Base-by-base conservation (phyloP, 2,797 vertebrate species). In the Argyrosomus regius region DNA sequence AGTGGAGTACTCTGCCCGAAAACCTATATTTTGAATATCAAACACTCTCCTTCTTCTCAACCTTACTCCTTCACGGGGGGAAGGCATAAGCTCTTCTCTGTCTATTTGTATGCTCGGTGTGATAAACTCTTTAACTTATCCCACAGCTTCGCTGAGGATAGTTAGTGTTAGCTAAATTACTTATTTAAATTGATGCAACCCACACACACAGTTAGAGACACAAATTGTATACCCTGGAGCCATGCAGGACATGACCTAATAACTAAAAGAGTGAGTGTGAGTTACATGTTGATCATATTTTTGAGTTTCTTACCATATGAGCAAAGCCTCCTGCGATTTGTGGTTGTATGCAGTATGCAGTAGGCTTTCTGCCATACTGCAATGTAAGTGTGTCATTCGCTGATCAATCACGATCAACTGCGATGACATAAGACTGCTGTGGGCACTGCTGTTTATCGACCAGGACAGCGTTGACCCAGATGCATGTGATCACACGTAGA, bases 381-480 rank as follows among this genome's bases (percentile, higher is more conserved):
- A 6, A 41, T 85, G 67, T 73, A 86, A 75, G 28, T 53, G 48
- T 90, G 78, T 78, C 86, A 72, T 72, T 57, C 20, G 5, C 67
- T 28, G 64, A 87, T 90, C 86, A 82, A 85, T 88, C 45, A 6
- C n/a, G 50, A 77, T 87, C 74, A 78, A n/a, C 78, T 31, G 73
- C 54, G 35, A 10, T 83, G 79, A 78, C 68, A 67, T 58, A 64
- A 71, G 70, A 45, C 54, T 59, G 79, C 86, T 84, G 28, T 4
- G 26, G 85, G 90, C 85, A 3, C 17, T 68, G 2, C n/a, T 59
- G 63, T 67, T 28, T 82, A 90, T 87, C 41, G 85, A 85, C 56
- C 31, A 11, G 35, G 18, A 52, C 54, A 39, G 20, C 4, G 63
- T 48, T 89, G 90, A 93, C 92, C 91, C 82, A 88, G 46, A 90